These are phyloP conservation scores for Eupeodes luniger DNA, from an alignment of 2,888 invertebrate genomes.

Conservation along the genomic window DNA sequence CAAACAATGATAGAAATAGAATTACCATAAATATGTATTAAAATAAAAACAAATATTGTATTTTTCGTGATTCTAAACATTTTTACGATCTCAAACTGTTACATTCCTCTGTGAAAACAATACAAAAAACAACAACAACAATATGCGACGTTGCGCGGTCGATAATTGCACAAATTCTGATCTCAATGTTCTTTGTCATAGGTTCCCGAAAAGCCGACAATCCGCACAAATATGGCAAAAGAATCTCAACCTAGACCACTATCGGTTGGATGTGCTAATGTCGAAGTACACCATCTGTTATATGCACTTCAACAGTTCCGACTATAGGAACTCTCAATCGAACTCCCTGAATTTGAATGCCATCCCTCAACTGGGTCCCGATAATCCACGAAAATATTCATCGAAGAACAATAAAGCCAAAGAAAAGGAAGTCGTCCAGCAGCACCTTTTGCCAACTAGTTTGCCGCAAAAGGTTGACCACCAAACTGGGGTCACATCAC, in stretches of 20 bases:
- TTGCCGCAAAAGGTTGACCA: background rate
- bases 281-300: constrained; percentile 64
- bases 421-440: background rate
- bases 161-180: constrained; percentile 64
- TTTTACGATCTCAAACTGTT: background rate
- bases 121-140: background rate
- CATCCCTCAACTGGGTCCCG: constrained; percentile 41
- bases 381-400: constrained; percentile 37
- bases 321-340: constrained; percentile 48
- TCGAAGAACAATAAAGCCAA: constrained; percentile 3
- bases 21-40: background rate
- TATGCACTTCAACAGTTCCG: constrained; percentile 59
- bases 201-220: constrained; percentile 58
- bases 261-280: constrained; percentile 52
- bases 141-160: constrained; percentile 69
- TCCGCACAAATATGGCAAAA: constrained; percentile 62
- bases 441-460: background rate
- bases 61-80: background rate
- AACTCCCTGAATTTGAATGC: constrained; percentile 51
- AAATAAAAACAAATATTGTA: background rate
- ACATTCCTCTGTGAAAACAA: background rate
- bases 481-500: background rate
- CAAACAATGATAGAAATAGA: background rate
- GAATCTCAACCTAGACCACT: constrained; percentile 42
- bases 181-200: constrained; percentile 54